Base-by-base conservation (phyloP, 1,140 invertebrate species). In the Cydia splendana region DNA sequence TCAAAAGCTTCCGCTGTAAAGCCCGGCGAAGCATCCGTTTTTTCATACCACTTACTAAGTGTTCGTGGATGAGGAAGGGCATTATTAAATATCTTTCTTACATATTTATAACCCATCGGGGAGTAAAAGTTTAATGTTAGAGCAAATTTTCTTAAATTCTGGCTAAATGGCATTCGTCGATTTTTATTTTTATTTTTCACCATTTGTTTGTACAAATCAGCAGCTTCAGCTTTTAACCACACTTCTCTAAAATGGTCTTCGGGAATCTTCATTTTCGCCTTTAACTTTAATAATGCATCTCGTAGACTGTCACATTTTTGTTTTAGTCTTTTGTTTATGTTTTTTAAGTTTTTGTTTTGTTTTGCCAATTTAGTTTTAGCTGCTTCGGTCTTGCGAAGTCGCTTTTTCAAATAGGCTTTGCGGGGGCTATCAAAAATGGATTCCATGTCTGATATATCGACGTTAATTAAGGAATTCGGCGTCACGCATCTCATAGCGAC, bases 121-220 rank as follows among this genome's bases (percentile, higher is more conserved):
- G 85, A 88, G 79, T 89, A 91, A 86, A 87, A 93, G 77, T 92
- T 76, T 38, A 93, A 76, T 28, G 92, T 93, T 10, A 92, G 75
- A 18, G 76, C 75, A 87, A 77, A 81, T 74, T 79, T 81, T 78
- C 65, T 76, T 28, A 80, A 45, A n/a, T 51, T 65, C 51, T 74
- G 76, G 13, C 65, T 76, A 74, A 73, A 77, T 0, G 13, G 10
- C 74, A 76, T 80, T 75, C 38, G 74, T 38, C 76, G 28, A 28
- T 28, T 28, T 28, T 28, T 28, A 28, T 28, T 28, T 28, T 28
- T 28, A 28, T 28, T 28, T 28, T 28, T 28, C 28, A 2, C 28
- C 28, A 28, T 28, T 28, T 28, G 28, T 28, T 28, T 28, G 28
- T 28, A 28, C 3, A 28, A 28, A 28, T 28, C 28, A 28, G 28